Evolutionary conservation across 2,888 invertebrate genomes (phyloP).

Genomic region (Poecilobothrus nobilitatus): DNA sequence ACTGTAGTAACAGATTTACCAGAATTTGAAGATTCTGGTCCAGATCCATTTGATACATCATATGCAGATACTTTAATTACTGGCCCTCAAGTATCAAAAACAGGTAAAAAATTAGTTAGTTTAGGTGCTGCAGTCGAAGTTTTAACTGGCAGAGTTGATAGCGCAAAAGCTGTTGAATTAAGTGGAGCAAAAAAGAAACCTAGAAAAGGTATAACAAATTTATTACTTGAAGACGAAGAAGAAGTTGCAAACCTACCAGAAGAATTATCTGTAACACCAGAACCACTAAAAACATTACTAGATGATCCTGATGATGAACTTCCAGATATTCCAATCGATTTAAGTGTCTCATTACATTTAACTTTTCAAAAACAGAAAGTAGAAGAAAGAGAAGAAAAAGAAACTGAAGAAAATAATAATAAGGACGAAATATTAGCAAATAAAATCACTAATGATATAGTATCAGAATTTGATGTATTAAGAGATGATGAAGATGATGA

Average conservation of each 20-base stretch:
- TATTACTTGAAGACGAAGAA: constrained; percentile 56
- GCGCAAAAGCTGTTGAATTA: constrained; percentile 55
- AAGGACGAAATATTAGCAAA: constrained; percentile 24
- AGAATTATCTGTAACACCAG: constrained; percentile 29
- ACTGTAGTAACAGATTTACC: constrained; percentile 83
- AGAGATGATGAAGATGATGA: constrained; percentile 64
- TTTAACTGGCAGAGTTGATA: constrained; percentile 72
- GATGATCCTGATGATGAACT: constrained; percentile 65
- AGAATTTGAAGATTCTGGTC: constrained; percentile 59
- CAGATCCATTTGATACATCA: constrained; percentile 82
- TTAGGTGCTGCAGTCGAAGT: constrained; percentile 82
- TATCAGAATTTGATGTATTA: constrained; percentile 50
- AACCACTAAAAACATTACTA: constrained; percentile 54
- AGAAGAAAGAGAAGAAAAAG: constrained; percentile 24
- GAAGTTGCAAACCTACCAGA: constrained; percentile 38
- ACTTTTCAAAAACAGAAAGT: constrained; percentile 46
- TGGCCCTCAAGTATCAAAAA: constrained; percentile 60
- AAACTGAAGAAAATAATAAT: constrained; percentile 22
- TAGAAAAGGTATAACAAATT: constrained; percentile 57
- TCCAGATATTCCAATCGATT: constrained; percentile 60
- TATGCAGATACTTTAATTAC: constrained; percentile 76
- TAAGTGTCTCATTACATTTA: constrained; percentile 57
- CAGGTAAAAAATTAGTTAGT: constrained; percentile 70
- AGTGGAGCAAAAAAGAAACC: constrained; percentile 46
- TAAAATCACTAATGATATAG: constrained; percentile 30